These are phyloP conservation scores for Peromyscus attwateri DNA, from an alignment of 2,797 vertebrate species.

Conservation along the genomic window DNA sequence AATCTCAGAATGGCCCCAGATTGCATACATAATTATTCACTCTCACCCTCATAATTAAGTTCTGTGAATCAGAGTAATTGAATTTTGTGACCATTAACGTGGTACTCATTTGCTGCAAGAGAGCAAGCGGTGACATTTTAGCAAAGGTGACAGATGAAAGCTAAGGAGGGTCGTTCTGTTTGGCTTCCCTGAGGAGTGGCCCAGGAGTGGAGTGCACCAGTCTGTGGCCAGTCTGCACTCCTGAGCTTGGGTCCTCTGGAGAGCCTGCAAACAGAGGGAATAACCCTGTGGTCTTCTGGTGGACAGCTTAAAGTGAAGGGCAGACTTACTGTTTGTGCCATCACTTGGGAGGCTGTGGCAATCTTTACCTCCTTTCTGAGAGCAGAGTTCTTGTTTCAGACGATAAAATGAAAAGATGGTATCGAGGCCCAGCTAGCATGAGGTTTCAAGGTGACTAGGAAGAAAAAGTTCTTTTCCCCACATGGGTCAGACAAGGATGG, in stretches of 20 bases:
- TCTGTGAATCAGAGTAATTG: neutral
- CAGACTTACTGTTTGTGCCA: fast-evolving
- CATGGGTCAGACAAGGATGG: neutral
- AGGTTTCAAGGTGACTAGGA: neutral
- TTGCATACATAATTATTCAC: fast-evolving
- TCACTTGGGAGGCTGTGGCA: fast-evolving
- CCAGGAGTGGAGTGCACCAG: fast-evolving
- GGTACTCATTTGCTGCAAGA: fast-evolving
- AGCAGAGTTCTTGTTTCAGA: neutral
- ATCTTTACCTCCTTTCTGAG: neutral
- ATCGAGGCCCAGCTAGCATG: fast-evolving
- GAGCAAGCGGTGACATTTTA: neutral
- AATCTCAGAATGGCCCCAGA: fast-evolving
- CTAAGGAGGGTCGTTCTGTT: fast-evolving
- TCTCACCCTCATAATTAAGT: neutral
- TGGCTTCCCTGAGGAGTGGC: fast-evolving
- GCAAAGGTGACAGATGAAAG: neutral
- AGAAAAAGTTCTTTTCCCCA: neutral
- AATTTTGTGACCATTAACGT: fast-evolving
- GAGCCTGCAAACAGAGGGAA: too few species aligned
- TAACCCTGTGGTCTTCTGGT: fast-evolving
- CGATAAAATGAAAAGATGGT: fast-evolving
- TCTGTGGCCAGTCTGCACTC: neutral
- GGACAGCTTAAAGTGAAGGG: neutral
- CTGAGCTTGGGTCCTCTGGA: fast-evolving